Evolutionary conservation across 1,140 invertebrate genomes (phyloP).

Genomic region (Ganaspis sp.): DNA sequence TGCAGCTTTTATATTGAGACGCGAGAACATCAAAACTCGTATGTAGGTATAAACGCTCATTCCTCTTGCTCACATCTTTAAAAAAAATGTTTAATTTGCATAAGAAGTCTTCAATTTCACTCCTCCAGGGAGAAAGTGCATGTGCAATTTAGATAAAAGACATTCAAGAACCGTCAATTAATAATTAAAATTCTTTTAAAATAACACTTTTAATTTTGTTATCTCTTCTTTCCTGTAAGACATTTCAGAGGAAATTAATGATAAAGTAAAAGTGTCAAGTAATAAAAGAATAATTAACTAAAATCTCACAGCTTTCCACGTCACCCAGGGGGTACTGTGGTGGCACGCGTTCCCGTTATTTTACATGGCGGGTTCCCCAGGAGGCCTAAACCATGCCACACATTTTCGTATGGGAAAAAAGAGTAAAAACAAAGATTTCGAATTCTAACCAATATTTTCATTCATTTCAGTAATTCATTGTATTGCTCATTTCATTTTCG

Average conservation of each 20-base stretch:
- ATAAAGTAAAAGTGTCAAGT: constrained; percentile 32
- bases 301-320: constrained; percentile 72
- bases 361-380: constrained; percentile 78
- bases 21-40: too few relatives aligned
- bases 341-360: constrained; percentile 76
- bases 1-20: too few relatives aligned
- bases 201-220: too few relatives aligned
- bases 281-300: constrained; percentile 24
- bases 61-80: background rate
- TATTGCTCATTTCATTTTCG: background rate
- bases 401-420: constrained; percentile 50
- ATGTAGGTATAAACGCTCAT: background rate
- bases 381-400: constrained; percentile 77
- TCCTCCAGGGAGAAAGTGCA: constrained; percentile 3
- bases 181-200: background rate
- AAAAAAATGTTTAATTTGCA: constrained; percentile 2
- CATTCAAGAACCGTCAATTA: background rate
- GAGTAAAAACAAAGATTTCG: background rate
- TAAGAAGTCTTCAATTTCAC: constrained; percentile 16
- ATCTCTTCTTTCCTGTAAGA: too few relatives aligned
- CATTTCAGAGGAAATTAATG: background rate
- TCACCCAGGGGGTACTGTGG: constrained; percentile 76
- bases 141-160: constrained; percentile 3
- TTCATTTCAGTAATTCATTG: background rate
- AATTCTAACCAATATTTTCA: background rate